A percentile compares a stretch with the other conserved stretches of the same genome.
These are phyloP conservation scores for Reticulitermes lucifugus DNA, from an alignment of 2,888 invertebrate species.

Conservation along the genomic window DNA sequence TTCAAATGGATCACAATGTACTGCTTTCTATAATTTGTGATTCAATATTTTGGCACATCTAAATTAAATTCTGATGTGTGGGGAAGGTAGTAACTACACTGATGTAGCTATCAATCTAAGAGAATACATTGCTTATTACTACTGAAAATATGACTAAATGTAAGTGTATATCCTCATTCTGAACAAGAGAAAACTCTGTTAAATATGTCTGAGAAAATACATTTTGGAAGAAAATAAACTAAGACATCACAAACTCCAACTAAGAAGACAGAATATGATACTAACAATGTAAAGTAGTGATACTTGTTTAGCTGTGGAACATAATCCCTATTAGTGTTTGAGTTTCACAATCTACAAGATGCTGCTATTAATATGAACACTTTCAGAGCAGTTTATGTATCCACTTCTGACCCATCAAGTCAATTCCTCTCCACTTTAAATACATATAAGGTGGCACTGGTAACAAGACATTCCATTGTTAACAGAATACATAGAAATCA, in stretches of 20 bases:
- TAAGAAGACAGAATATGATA: not conserved
- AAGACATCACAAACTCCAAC: not conserved
- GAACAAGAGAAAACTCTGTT: constrained; percentile 25
- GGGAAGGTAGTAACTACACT: not conserved
- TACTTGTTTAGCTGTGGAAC: not conserved
- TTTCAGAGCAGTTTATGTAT: constrained; percentile 8
- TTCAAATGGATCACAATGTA: constrained; percentile 4
- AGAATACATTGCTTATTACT: not conserved
- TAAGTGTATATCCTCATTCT: constrained; percentile 7
- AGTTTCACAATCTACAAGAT: not conserved
- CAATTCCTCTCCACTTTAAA: not conserved
- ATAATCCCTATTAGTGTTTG: not conserved
- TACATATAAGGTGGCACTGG: not conserved
- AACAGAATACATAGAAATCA: not conserved
- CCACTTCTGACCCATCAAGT: not conserved
- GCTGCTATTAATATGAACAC: not conserved
- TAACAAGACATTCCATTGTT: not conserved
- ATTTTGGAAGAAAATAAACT: constrained; percentile 28
- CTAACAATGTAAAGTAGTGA: not conserved
- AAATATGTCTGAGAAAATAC: constrained; percentile 32
- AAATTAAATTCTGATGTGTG: not conserved
- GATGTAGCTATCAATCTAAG: not conserved
- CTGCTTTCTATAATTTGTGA: constrained; percentile 12
- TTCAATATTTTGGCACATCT: constrained; percentile 30
- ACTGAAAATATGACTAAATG: constrained; percentile 14